Conservation (phyloP, 2,888 invertebrate genomes). For the Dusona sp. region DNA sequence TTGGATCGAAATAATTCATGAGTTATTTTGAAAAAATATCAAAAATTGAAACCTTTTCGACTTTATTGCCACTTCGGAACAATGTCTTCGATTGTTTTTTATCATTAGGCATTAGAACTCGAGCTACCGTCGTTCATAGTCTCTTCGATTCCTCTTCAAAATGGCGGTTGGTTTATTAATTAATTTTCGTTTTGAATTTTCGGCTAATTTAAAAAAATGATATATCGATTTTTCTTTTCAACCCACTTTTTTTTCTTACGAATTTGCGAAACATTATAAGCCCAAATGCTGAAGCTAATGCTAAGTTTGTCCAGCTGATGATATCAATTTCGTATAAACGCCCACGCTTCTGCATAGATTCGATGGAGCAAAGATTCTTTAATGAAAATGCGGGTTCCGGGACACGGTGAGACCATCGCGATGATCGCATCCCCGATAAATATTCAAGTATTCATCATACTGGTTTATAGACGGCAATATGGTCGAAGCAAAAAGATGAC, state of each 20-base stretch:
- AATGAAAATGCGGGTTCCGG: slow-evolving; percentile 24
- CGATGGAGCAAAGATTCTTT: neutral
- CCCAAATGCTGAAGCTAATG: neutral
- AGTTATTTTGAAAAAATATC: too few species aligned
- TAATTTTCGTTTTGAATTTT: too few species aligned
- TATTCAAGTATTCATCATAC: neutral
- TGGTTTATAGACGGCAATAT: neutral
- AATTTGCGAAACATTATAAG: neutral
- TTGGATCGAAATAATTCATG: neutral
- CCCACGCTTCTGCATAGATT: neutral
- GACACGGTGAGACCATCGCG: slow-evolving; percentile 6
- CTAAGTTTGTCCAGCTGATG: neutral
- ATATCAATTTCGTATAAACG: neutral
- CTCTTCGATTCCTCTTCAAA: too few species aligned
- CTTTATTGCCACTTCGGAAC: too few species aligned
- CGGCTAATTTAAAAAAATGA: too few species aligned
- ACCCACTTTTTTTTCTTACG: neutral
- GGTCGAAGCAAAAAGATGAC: neutral
- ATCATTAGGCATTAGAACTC: too few species aligned
- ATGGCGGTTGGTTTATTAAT: too few species aligned
- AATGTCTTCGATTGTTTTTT: too few species aligned
- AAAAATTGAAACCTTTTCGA: too few species aligned
- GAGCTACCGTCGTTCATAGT: too few species aligned
- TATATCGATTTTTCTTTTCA: neutral
- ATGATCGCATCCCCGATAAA: slow-evolving; percentile 26